These are phyloP conservation scores for Crotalus viridis DNA, from an alignment of 2,113 vertebrate genomes.

Conservation along the genomic window DNA sequence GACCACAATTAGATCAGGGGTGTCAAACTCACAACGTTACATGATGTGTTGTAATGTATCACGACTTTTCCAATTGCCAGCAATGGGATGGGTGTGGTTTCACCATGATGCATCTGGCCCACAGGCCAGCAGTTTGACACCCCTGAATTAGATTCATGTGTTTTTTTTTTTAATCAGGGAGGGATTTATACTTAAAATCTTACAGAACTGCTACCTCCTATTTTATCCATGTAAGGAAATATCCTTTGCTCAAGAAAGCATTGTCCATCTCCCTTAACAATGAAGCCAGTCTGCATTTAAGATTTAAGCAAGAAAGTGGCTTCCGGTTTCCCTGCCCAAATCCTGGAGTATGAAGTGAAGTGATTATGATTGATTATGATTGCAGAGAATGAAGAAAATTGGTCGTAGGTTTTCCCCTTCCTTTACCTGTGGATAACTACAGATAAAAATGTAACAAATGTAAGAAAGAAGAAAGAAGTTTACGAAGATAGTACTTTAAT, in stretches of 20 bases:
- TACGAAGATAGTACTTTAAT: neutral
- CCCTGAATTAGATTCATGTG: neutral
- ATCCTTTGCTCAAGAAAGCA: neutral
- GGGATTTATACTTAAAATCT: neutral
- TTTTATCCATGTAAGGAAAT: neutral
- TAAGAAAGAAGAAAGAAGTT: neutral
- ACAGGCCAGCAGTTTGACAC: too few species aligned
- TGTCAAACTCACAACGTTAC: too few species aligned
- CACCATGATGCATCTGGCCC: too few species aligned
- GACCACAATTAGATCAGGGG: neutral
- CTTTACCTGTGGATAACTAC: neutral
- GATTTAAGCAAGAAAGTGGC: neutral
- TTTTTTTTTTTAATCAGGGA: neutral
- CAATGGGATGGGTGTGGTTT: too few species aligned
- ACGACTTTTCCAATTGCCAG: too few species aligned
- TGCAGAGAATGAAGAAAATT: neutral
- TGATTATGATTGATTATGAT: neutral
- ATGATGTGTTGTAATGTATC: too few species aligned
- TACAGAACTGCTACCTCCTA: neutral
- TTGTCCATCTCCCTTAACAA: neutral
- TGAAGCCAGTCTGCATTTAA: neutral
- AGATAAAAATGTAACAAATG: neutral
- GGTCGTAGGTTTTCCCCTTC: neutral
- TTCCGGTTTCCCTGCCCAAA: neutral
- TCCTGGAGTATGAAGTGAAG: neutral